These are phyloP conservation scores for Chlorodrepanis virens DNA, from an alignment of 2,113 vertebrate genomes.

Conservation along the genomic window DNA sequence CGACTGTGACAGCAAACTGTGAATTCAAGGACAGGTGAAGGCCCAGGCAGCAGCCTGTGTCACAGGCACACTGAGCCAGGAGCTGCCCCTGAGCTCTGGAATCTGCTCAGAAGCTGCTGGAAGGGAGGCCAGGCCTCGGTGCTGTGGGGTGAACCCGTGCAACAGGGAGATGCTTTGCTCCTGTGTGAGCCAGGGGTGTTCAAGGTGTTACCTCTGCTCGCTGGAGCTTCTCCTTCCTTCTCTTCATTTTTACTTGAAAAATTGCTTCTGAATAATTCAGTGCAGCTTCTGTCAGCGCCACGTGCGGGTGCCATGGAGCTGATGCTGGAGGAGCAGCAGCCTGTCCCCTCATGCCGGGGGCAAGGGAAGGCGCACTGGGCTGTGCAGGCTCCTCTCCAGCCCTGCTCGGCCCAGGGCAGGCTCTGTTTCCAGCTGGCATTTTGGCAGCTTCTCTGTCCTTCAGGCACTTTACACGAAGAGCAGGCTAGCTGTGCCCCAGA, in stretches of 20 bases:
- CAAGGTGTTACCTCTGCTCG: not conserved
- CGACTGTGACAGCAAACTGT: not conserved
- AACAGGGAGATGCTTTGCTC: not conserved
- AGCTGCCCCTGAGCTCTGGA: not conserved
- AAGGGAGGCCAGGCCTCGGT: not conserved
- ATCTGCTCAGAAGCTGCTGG: not conserved
- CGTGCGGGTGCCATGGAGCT: not conserved
- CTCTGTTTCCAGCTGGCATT: not conserved
- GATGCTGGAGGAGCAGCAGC: not conserved
- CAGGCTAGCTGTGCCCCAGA: not conserved
- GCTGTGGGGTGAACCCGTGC: not conserved
- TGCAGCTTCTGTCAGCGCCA: not conserved
- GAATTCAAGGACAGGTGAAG: not conserved
- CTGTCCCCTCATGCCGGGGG: rapidly evolving
- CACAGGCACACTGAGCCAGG: not conserved
- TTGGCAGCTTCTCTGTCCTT: slow-evolving; percentile 2
- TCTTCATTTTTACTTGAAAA: slow-evolving; percentile 24
- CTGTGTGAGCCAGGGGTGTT: not conserved
- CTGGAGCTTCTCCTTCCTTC: not conserved
- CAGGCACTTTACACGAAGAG: not conserved
- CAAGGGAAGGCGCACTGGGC: not conserved
- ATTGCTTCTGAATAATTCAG: not conserved
- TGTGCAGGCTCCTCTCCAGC: not conserved
- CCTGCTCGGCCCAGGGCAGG: not conserved
- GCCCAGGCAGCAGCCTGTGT: too few species aligned